Evolutionary conservation across 2,888 invertebrate genomes (phyloP).

Genomic region (Meta bourneti): DNA sequence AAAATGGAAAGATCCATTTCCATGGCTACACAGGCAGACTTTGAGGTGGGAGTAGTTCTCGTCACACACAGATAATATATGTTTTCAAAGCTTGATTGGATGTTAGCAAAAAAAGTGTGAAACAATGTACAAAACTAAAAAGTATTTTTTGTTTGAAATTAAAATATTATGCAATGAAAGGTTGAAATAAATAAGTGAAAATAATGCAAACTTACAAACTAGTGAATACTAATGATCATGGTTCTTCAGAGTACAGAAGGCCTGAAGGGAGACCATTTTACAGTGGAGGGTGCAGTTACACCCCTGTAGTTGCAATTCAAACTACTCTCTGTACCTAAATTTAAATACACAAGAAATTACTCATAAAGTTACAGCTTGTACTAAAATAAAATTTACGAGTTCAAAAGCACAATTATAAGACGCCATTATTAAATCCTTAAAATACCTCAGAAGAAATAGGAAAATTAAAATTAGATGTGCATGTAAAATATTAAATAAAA

Average conservation of each 20-base stretch:
- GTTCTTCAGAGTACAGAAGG: slow-evolving; percentile 17
- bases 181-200: not conserved
- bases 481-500: too few species aligned
- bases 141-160: not conserved
- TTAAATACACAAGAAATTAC: not conserved
- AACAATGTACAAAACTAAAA: not conserved
- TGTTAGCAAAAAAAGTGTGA: too few species aligned
- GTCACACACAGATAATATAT: too few species aligned
- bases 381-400: not conserved
- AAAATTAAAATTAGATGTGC: too few species aligned
- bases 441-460: too few species aligned
- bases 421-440: too few species aligned
- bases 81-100: too few species aligned
- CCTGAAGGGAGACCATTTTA: slow-evolving; percentile 22
- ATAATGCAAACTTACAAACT: slow-evolving; percentile 16
- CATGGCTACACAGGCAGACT: too few species aligned
- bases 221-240: slow-evolving; percentile 26
- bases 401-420: not conserved
- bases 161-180: not conserved
- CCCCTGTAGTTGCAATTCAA: slow-evolving; percentile 26
- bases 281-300: slow-evolving; percentile 42
- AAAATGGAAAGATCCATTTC: too few species aligned
- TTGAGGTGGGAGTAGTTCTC: too few species aligned
- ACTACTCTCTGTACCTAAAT: not conserved
- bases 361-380: not conserved